These are phyloP conservation scores for Excalfactoria chinensis DNA, from an alignment of 2,113 vertebrate genomes.

Conservation along the genomic window DNA sequence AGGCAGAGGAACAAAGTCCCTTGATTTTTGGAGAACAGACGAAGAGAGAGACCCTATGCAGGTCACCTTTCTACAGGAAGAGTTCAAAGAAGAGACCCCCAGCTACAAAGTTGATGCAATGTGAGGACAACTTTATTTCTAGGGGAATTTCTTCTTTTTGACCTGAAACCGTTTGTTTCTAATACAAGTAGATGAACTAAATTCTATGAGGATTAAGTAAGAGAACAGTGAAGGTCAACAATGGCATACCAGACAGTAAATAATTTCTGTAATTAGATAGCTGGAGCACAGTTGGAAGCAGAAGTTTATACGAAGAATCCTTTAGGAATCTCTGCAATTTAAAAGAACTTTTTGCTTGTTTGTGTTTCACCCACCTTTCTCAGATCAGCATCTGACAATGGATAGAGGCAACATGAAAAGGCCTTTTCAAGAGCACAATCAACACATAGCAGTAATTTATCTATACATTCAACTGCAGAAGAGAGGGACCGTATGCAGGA, in stretches of 20 bases:
- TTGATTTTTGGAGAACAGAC: not conserved
- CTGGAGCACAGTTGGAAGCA: not conserved
- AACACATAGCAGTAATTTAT: not conserved
- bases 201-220: slow-evolving; percentile 13
- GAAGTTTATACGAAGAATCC: not conserved
- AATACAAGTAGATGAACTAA: not conserved
- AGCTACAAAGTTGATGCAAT: not conserved
- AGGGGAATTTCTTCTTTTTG: not conserved
- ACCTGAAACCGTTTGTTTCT: not conserved
- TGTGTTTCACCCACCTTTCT: not conserved
- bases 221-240: not conserved
- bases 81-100: not conserved
- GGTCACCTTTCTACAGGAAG: not conserved
- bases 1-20: not conserved
- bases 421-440: not conserved
- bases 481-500: not conserved
- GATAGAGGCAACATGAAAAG: not conserved
- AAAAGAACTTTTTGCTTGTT: not conserved
- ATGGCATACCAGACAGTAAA: not conserved
- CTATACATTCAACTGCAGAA: not conserved
- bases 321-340: not conserved
- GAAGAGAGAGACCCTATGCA: not conserved
- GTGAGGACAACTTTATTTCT: not conserved
- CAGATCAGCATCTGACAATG: not conserved
- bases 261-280: not conserved